Conservation (phyloP, 2,888 invertebrate genomes). For the Villa cingulata region DNA sequence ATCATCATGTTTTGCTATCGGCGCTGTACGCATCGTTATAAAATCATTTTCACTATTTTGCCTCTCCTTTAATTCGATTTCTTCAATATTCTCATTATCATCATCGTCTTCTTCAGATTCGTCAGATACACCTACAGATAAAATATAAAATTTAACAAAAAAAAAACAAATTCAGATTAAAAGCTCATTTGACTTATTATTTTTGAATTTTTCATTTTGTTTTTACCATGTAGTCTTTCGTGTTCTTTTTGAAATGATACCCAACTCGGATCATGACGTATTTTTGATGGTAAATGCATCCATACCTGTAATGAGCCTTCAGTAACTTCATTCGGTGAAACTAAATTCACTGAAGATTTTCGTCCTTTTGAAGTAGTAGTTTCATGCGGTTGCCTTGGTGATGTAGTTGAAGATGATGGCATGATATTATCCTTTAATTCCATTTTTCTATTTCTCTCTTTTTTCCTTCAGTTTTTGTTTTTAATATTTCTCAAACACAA, state of each 20-base stretch:
- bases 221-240: conserved; percentile 30
- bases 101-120: background rate
- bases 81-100: background rate
- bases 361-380: too few relatives aligned
- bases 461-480: background rate
- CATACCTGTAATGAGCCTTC: conserved; percentile 49
- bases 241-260: conserved; percentile 42
- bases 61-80: background rate
- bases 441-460: background rate
- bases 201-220: too few relatives aligned
- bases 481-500: too few relatives aligned
- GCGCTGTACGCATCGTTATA: background rate
- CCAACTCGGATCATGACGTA: conserved; percentile 51
- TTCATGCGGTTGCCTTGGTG: conserved; percentile 3
- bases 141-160: background rate
- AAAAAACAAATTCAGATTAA: background rate
- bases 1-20: background rate
- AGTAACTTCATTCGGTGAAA: conserved; percentile 43
- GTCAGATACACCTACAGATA: background rate
- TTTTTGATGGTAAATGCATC: conserved; percentile 49
- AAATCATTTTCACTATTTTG: background rate
- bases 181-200: too few relatives aligned
- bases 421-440: background rate
- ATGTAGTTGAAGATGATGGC: background rate
- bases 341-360: conserved; percentile 17